These are phyloP conservation scores for Campaea margaritaria DNA, from an alignment of 2,888 invertebrate species.

Conservation along the genomic window DNA sequence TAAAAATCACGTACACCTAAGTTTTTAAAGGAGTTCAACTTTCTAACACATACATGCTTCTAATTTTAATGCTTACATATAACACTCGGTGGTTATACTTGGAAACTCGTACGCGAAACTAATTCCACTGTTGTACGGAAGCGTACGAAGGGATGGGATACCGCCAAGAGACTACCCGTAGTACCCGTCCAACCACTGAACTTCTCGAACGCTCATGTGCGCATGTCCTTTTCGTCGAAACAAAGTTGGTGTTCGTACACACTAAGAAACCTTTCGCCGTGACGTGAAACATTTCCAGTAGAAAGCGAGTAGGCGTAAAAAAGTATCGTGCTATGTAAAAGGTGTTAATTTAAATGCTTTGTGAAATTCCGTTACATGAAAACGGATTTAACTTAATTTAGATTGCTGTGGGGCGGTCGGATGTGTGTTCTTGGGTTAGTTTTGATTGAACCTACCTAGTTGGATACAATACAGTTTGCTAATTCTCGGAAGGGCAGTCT, in stretches of 20 bases:
- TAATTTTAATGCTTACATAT: conserved; percentile 76
- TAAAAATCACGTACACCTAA: conserved; percentile 71
- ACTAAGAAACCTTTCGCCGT: not conserved
- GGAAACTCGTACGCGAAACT: conserved; percentile 59
- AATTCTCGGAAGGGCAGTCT: conserved; percentile 10
- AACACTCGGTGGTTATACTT: conserved; percentile 70
- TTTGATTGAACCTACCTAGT: conserved; percentile 13
- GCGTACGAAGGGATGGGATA: conserved; percentile 60
- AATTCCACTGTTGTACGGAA: conserved; percentile 38
- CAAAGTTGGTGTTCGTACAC: conserved; percentile 21
- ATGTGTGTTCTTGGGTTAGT: conserved; percentile 21
- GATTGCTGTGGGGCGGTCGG: conserved; percentile 14
- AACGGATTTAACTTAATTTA: conserved; percentile 28
- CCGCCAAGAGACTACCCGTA: conserved; percentile 67
- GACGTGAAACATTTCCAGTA: conserved; percentile 4
- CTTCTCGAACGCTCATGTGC: conserved; percentile 43
- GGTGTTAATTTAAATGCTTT: conserved; percentile 12
- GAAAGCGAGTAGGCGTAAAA: not conserved
- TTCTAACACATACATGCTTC: conserved; percentile 80
- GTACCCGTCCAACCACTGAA: conserved; percentile 54
- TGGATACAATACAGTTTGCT: conserved; percentile 8
- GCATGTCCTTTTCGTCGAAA: conserved; percentile 48
- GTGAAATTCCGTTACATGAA: conserved; percentile 20
- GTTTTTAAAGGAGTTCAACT: conserved; percentile 60
- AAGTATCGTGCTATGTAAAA: conserved; percentile 11